phyloP scores from a whole-genome alignment of 2,113 vertebrate genomes.

The Anguilla japonica region DNA sequence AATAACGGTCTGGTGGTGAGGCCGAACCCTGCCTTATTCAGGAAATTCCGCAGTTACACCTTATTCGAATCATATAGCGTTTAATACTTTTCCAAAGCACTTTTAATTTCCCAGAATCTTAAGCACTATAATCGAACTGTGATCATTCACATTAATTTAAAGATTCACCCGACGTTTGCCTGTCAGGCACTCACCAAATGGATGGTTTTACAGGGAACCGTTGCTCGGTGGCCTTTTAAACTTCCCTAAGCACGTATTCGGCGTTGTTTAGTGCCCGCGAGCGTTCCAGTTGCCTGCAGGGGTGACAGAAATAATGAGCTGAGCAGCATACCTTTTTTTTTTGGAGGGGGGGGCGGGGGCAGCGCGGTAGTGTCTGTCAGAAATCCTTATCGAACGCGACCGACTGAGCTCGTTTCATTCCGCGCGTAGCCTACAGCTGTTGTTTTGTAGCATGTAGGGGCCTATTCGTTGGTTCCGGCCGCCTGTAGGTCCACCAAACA shows the following conservation, averaged over 20 bases:
- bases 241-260: not conserved
- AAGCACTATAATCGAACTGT: not conserved
- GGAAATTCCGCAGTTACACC: too few relatives aligned
- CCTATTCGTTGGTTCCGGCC: not conserved
- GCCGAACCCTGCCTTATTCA: not conserved
- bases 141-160: not conserved
- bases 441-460: not conserved
- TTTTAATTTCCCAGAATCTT: not conserved
- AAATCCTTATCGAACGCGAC: not conserved
- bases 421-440: not conserved
- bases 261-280: conserved; percentile 21
- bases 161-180: not conserved
- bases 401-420: not conserved
- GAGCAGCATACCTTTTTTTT: conserved; percentile 57
- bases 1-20: not conserved
- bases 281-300: conserved; percentile 39
- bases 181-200: not conserved
- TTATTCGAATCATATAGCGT: too few relatives aligned
- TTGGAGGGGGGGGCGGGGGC: conserved; percentile 53
- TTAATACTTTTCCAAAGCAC: too few relatives aligned
- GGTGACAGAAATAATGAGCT: conserved; percentile 69
- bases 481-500: not conserved
- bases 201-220: not conserved
- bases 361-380: conserved; percentile 61
- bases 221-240: not conserved